Base-by-base conservation (phyloP, 2,113 vertebrate species). In the Siniperca chuatsi region DNA sequence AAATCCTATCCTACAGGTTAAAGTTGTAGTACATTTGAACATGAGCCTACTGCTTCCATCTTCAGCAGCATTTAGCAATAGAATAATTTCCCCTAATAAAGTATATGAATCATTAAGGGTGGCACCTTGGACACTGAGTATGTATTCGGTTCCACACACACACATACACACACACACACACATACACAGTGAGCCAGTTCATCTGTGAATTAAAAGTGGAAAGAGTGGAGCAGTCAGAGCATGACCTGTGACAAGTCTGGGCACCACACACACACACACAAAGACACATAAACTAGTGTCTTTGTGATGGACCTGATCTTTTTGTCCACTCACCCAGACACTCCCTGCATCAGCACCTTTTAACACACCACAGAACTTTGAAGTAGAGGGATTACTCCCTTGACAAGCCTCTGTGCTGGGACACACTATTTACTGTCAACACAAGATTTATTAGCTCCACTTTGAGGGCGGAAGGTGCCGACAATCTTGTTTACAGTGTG, bases 371-470 rank as follows among this genome's bases (percentile, higher is more conserved):
- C 52, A 78, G 44, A 81, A 85, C 91, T 92, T 89, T 93, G 91
- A 95, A 92, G 89, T 57, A 29, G 77, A 78, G 70, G 82, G 90
- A 91, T 92, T 89, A 87, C 58, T 61, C 46, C 67, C 68, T 42
- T 57, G 66, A 46, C 84, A 37, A 35, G 77, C 65, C 73, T 73
- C 37, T 81, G 82, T 23, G 42, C 79, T 35, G 35, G 46, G 82
- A 85, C 79, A 48, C 85, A 75, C 55, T 75, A 58, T 92, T 93
- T 85, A 93, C 44, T 75, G 87, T 87, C 93, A 93, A 89, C 92
- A 91, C 42, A 62, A 80, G 90, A 93, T 92, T 91, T 90, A 93
- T 93, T 87, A 84, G 75, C 84, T 55, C 79, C 87, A 88, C 90
- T 93, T 79, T 89, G 88, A 84, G 83, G 88, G 83, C 16, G 35